Base-by-base conservation (phyloP, 2,888 invertebrate species). In the Pogonocherus hispidulus region DNA sequence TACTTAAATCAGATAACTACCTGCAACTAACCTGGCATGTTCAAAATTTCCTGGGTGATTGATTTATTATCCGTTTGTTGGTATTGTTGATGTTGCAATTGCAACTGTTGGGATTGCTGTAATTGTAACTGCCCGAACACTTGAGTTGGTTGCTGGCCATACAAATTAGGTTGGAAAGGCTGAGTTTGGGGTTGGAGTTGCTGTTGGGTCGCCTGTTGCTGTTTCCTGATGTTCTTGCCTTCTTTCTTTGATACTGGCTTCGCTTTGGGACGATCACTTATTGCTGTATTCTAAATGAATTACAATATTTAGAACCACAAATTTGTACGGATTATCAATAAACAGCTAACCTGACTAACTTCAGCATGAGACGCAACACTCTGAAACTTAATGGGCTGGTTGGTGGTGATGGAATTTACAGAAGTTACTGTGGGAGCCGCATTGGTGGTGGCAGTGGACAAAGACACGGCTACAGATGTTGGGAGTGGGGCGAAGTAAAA, bases 221-320 rank as follows among this genome's bases (percentile, higher is more conserved):
- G 87, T 78, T 93, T 93, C 77, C 92, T 89, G 70, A 90, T 87
- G 82, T 90, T 91, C 85, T 94, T 94, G 56, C 91, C 90, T 83
- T 93, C 94, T 84, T 94, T 94, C 84, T 94, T 93, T 57, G 92
- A 91, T 59, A 91, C 91, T 46, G 93, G 91, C 85, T 94, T 95
- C 49, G 92, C 94, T 85, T 94, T 94, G 67, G 94, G 93, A 79
- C 94, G 90, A 86, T 95, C 94, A 86, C 93, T 93, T 79, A 94
- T 93, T 73, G 93, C 92, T 67, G 92, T 93, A 81, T 90, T 91
- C 87, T 92, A 65, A 27, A 65, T 32, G 4, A 1, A 14, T 1
- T 11, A 32, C 2, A 32, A 32, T 11, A 18, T 54, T 35, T 6
- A 22, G 14, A 14, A 1, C 1, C 16, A 14, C 9, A 18, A 44